Conservation (phyloP, 1,140 invertebrate genomes). For the Drosophila punjabiensis region DNA sequence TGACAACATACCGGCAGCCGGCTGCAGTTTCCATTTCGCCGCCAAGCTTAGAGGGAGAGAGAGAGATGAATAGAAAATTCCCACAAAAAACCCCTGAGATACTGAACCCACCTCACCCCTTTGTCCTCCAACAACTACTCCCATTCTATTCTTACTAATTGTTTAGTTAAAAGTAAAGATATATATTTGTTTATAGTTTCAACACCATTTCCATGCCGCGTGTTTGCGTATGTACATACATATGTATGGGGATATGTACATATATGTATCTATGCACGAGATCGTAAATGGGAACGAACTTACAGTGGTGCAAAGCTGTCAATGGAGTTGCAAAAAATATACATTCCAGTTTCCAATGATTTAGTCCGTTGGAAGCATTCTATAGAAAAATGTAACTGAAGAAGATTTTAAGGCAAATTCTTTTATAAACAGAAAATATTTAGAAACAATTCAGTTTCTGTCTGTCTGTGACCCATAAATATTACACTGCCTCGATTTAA, state of each 20-base stretch:
- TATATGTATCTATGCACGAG: constrained; percentile 13
- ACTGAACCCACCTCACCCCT: neutral
- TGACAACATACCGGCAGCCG: constrained; percentile 6
- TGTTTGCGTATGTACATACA: constrained; percentile 33
- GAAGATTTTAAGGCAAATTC: neutral
- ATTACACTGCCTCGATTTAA: constrained; percentile 1
- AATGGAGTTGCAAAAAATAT: constrained; percentile 1
- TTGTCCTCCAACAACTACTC: neutral
- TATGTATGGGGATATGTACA: neutral
- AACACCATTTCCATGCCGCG: constrained; percentile 34
- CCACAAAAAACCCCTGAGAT: constrained; percentile 45
- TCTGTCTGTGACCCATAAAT: neutral
- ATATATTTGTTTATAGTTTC: constrained; percentile 70
- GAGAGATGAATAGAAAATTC: constrained; percentile 46
- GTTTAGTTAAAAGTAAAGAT: constrained; percentile 56
- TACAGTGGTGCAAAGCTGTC: constrained; percentile 16
- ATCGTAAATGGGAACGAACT: constrained; percentile 29
- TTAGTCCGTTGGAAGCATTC: neutral
- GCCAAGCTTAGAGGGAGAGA: constrained; percentile 2
- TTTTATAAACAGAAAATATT: neutral
- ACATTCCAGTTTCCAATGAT: neutral
- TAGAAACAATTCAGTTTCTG: neutral
- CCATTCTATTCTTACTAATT: constrained; percentile 46
- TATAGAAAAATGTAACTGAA: neutral
- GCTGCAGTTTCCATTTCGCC: constrained; percentile 34